Evolutionary conservation across 2,888 invertebrate species (phyloP).

Genomic region (Folsomia manolachei): DNA sequence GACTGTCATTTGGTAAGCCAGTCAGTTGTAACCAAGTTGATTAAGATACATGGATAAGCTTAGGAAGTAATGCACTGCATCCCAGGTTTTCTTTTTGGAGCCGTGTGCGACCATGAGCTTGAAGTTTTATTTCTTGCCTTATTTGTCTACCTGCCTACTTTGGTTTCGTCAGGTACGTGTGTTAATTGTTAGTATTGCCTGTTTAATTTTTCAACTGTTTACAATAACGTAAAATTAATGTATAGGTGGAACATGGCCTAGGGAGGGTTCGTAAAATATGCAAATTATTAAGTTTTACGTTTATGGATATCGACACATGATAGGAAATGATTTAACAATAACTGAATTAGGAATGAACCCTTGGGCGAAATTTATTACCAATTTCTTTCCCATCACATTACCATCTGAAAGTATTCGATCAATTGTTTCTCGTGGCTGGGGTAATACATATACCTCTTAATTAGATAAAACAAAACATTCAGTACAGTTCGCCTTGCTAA

Average conservation of each 20-base stretch:
- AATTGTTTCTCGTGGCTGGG: slow-evolving; percentile 25
- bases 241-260: slow-evolving; percentile 79
- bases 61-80: too few species aligned
- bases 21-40: too few species aligned
- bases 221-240: neutral
- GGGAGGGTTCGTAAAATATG: too few species aligned
- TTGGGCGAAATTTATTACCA: slow-evolving; percentile 61
- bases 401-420: slow-evolving; percentile 24
- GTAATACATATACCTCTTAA: too few species aligned
- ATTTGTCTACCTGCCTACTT: slow-evolving; percentile 28
- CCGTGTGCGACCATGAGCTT: slow-evolving; percentile 83
- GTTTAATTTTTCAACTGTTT: neutral
- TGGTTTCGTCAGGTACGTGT: slow-evolving; percentile 20
- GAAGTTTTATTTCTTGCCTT: slow-evolving; percentile 73
- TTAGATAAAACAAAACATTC: too few species aligned
- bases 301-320: too few species aligned
- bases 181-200: neutral
- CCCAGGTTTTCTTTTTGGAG: slow-evolving; percentile 80
- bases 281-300: too few species aligned
- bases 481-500: too few species aligned
- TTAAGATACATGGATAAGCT: neutral
- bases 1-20: slow-evolving; percentile 6
- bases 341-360: slow-evolving; percentile 88
- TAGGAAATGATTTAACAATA: too few species aligned
- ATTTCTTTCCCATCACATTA: slow-evolving; percentile 45